A percentile compares a stretch with the other conserved stretches of the same genome.
These are phyloP conservation scores for Hyles lineata DNA, from an alignment of 2,888 invertebrate species.

Conservation along the genomic window DNA sequence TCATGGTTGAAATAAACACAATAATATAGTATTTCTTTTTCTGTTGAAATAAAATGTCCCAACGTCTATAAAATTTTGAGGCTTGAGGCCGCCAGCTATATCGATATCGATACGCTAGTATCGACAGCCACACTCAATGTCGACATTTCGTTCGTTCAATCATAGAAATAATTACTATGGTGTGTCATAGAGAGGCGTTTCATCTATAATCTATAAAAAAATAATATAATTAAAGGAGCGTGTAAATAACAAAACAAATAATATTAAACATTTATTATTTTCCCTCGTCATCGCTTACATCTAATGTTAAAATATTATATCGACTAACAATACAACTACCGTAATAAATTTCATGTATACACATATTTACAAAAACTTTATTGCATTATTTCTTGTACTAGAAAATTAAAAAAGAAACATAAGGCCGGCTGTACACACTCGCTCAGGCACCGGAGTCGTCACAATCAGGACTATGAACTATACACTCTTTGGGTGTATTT, in stretches of 20 bases:
- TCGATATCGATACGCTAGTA: too few relatives aligned
- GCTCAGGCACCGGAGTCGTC: background rate
- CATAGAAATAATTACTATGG: too few relatives aligned
- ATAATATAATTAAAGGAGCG: too few relatives aligned
- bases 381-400: slow-evolving; percentile 57
- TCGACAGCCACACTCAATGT: background rate
- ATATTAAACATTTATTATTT: slow-evolving; percentile 56
- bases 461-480: background rate
- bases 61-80: too few relatives aligned
- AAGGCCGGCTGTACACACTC: slow-evolving; percentile 33
- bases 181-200: too few relatives aligned
- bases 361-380: slow-evolving; percentile 81
- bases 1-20: too few relatives aligned
- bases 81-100: too few relatives aligned
- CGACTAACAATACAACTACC: slow-evolving; percentile 26
- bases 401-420: slow-evolving; percentile 32
- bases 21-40: too few relatives aligned
- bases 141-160: background rate
- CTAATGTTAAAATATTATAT: slow-evolving; percentile 40
- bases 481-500: background rate
- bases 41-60: too few relatives aligned
- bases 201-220: too few relatives aligned
- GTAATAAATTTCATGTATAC: slow-evolving; percentile 72
- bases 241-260: slow-evolving; percentile 15
- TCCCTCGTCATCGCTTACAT: slow-evolving; percentile 62